phyloP scores from a whole-genome alignment of 2,113 vertebrate genomes.

The Seriola aureovittata region DNA sequence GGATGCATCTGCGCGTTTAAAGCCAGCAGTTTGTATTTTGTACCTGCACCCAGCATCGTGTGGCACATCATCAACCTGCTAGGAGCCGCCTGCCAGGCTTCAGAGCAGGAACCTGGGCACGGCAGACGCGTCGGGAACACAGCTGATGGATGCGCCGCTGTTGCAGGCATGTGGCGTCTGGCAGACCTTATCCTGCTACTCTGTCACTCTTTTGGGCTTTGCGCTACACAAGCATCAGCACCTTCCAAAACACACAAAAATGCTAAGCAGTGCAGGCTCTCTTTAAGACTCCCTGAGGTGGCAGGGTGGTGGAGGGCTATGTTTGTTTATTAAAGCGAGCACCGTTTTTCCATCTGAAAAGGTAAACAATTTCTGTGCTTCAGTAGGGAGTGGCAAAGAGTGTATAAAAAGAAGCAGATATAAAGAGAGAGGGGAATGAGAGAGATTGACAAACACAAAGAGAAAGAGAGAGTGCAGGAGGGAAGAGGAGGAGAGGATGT shows the following conservation, averaged over 20 bases:
- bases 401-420: conserved; percentile 48
- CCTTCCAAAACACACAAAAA: conserved; percentile 42
- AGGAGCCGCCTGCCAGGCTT: conserved; percentile 34
- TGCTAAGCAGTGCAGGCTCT: conserved; percentile 60
- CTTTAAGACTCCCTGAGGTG: conserved; percentile 45
- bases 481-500: conserved; percentile 54
- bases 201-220: conserved; percentile 44
- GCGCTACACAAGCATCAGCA: conserved; percentile 24
- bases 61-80: conserved; percentile 49
- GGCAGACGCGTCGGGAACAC: conserved; percentile 39
- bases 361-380: conserved; percentile 69
- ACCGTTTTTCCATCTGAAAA: conserved; percentile 49
- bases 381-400: conserved; percentile 36
- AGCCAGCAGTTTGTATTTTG: conserved; percentile 35
- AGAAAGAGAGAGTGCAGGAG: background rate
- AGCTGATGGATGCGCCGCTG: conserved; percentile 62
- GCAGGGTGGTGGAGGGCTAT: conserved; percentile 5
- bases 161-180: conserved; percentile 41
- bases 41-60: conserved; percentile 20
- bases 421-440: conserved; percentile 21
- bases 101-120: conserved; percentile 30
- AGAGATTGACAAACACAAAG: conserved; percentile 43
- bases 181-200: conserved; percentile 57
- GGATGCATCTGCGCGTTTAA: conserved; percentile 33
- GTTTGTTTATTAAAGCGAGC: conserved; percentile 53